Evolutionary conservation across 2,888 invertebrate genomes (phyloP), one percentile per base, ranked within the genome.

Genomic region (Hemaris fuciformis): DNA sequence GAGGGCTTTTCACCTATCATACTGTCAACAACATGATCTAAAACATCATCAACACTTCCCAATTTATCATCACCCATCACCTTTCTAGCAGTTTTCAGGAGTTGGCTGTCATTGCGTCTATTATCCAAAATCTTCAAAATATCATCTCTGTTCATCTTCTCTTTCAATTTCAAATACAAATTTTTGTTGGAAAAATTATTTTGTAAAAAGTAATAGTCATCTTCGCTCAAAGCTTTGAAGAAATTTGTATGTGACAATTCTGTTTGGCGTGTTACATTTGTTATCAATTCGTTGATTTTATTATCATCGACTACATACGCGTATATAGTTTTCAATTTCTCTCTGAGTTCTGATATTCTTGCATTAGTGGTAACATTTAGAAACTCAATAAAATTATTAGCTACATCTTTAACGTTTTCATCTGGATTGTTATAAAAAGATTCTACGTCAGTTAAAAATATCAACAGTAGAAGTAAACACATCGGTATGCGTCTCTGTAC

Each of bases 121-220:
- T 83, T 73, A 13, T 73, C 68, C 20, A 89, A 48, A 48, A 89
- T 80, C 27, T 75, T 73, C 8, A 88, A 34, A 3, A 91, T 74
- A 60, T 91, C 91, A 69, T 91, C 88, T 69, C 91, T 80, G 43
- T 84, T 91, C 80, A 91, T 82, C 61, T 80, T 88, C 59, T 88
- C 81, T 69, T 91, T 91, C 5, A 91, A 65, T 64, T 84, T 84
- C 2, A 89, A 64, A 68, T 87, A 91, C 45, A 91, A 67, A 66
- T 73, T 88, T 62, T 84, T 86, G 0, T 80, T 69, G 59, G 81
- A 79, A 25, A 81, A 75, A 1, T 72, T 67, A 0, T 68, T 62
- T 6, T 87, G 57, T 56, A 79, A 75, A 59, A 70, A 70, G 38
- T 83, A 85, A 31, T 81, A 69, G 42, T 91, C 89, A 20, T 81